These are phyloP conservation scores for Orchesella cincta DNA, from an alignment of 1,140 invertebrate genomes.

Conservation along the genomic window DNA sequence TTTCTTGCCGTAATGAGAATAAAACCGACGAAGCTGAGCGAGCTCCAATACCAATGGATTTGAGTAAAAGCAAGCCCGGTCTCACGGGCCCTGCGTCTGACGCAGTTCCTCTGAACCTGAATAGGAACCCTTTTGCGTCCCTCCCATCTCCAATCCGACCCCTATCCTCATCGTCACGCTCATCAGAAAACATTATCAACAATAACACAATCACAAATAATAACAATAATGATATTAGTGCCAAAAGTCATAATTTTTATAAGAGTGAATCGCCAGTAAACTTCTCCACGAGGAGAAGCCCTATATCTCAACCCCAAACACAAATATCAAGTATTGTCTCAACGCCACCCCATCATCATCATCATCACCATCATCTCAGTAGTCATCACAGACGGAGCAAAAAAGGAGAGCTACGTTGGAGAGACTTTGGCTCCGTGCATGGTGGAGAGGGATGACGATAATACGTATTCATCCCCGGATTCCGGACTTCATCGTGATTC, in stretches of 20 bases:
- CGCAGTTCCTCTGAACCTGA: conserved; percentile 15
- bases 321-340: neutral
- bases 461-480: conserved; percentile 47
- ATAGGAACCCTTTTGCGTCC: conserved; percentile 26
- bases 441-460: conserved; percentile 32
- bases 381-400: neutral
- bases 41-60: conserved; percentile 45
- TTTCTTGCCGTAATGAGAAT: conserved; percentile 34
- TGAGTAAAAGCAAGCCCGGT: conserved; percentile 44
- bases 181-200: conserved; percentile 30
- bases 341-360: neutral
- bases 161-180: conserved; percentile 23
- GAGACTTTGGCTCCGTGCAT: conserved; percentile 32
- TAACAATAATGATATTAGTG: conserved; percentile 40
- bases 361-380: neutral
- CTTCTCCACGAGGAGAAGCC: conserved; percentile 20
- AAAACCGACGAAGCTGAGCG: conserved; percentile 35
- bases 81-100: conserved; percentile 3
- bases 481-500: conserved; percentile 49
- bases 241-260: conserved; percentile 29
- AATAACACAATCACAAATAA: conserved; percentile 43
- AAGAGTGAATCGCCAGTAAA: conserved; percentile 13
- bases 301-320: neutral
- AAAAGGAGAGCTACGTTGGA: conserved; percentile 37
- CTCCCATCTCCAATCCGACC: conserved; percentile 32